Evolutionary conservation across 2,888 invertebrate species (phyloP).

Genomic region (Drosophila buzzatii): DNA sequence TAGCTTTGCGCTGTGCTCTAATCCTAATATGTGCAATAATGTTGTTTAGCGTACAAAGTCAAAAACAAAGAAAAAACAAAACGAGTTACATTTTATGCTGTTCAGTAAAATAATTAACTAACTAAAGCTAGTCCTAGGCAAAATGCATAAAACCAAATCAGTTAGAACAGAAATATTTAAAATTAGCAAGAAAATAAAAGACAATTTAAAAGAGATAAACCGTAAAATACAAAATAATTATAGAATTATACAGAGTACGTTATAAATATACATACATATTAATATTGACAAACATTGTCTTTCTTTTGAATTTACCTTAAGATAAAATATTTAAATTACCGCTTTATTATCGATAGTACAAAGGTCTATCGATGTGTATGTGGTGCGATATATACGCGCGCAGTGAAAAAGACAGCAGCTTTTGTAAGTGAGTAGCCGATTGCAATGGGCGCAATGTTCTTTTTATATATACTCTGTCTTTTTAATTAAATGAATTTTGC

Average conservation of each 20-base stretch:
- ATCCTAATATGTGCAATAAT: conserved; percentile 77
- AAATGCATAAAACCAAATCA: conserved; percentile 40
- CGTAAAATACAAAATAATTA: conserved; percentile 62
- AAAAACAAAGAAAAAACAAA: conserved; percentile 27
- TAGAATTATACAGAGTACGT: conserved; percentile 64
- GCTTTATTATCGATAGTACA: background rate
- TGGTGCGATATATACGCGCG: background rate
- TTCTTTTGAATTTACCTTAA: too few relatives aligned
- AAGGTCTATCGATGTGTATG: background rate
- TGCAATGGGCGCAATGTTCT: background rate
- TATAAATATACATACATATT: conserved; percentile 61
- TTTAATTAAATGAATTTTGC: too few relatives aligned
- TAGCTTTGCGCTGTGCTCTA: conserved; percentile 49
- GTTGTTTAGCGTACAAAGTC: conserved; percentile 53
- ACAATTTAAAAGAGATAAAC: conserved; percentile 47
- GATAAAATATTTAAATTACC: background rate
- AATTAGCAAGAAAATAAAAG: conserved; percentile 27
- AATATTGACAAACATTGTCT: conserved; percentile 37
- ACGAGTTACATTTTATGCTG: conserved; percentile 75
- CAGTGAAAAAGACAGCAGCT: background rate
- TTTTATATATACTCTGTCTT: background rate
- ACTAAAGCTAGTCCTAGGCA: conserved; percentile 56
- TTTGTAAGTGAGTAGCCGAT: background rate
- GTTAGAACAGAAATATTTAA: conserved; percentile 36
- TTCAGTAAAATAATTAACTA: conserved; percentile 65